Percentiles rank a stretch among this genome's conserved stretches.
phyloP scores from a whole-genome alignment of 1,140 invertebrate genomes.

The Nephila pilipes region DNA sequence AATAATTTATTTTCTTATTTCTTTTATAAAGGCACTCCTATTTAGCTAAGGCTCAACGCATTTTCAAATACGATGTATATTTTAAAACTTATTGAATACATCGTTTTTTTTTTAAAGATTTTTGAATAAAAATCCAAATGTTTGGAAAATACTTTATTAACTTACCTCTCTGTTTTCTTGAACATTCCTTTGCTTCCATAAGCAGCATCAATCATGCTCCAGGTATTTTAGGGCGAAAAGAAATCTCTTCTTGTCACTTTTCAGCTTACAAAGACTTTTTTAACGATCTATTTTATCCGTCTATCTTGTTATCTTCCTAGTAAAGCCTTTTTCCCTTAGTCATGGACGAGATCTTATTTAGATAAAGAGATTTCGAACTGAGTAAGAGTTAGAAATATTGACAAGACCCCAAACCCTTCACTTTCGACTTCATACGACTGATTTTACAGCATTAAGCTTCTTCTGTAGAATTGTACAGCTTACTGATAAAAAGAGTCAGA shows the following conservation, averaged over 20 bases:
- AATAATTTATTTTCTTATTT: too few relatives aligned
- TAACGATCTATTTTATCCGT: not conserved
- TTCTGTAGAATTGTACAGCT: not conserved
- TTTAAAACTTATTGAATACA: too few relatives aligned
- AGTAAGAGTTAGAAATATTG: not conserved
- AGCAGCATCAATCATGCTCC: not conserved
- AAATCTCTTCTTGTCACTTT: not conserved
- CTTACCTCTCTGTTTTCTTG: not conserved
- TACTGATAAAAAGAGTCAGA: not conserved
- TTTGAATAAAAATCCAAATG: not conserved
- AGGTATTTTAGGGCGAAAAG: not conserved
- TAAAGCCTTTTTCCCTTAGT: not conserved
- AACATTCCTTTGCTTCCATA: not conserved
- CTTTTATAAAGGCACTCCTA: too few relatives aligned
- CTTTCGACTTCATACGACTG: not conserved
- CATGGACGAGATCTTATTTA: not conserved
- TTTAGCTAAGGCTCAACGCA: too few relatives aligned
- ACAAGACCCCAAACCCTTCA: not conserved
- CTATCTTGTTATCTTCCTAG: not conserved
- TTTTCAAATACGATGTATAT: too few relatives aligned
- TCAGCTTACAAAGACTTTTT: conserved; percentile 5
- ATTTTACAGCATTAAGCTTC: not conserved
- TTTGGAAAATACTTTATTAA: not conserved
- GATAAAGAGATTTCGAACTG: not conserved
- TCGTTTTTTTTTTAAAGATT: not conserved